Evolutionary conservation across 2,113 vertebrate genomes (phyloP), one percentile per base, ranked within the genome.

Genomic region (Cavia porcellus): DNA sequence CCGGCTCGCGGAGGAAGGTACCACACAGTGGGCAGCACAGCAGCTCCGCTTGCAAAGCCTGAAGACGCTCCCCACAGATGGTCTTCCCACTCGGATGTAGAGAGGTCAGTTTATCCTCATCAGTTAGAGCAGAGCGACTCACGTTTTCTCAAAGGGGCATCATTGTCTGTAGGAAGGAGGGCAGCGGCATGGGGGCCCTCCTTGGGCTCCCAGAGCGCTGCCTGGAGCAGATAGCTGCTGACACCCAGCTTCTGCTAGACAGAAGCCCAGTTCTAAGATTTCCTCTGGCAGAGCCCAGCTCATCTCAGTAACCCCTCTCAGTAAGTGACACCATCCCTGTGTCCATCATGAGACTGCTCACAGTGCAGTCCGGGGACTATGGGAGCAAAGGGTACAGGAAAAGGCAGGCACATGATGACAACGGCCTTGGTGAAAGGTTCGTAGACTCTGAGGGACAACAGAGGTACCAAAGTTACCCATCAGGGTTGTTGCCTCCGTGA

Each of bases 271-370:
- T 50, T 30, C 55, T 59, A 12, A 68, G 38, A 32, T 64, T 22
- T 62, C 80, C 75, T 19, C 24, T 8, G 30, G 19, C 30, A 28
- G 3, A 82, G 17, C 19, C 25, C 59, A 24, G 7, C 20, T n/a
- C 38, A 80, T 20, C 14, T 35, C 72, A 84, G 22, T 72, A 77
- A 3, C 11, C 45, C n/a, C 9, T 12, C 22, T 2, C 32, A 13
- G 12, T 12, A 32, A 14, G 5, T 1, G 3, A 9, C 42, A 14
- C 19, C 7, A 11, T 1, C 72, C 0, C 24, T 70, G 3, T 3
- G 0, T 72, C 20, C 38, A 2, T 0, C 0, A 0, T 2, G 15
- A 93, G 84, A 3, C 25, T 19, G 11, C 7, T 0, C 5, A 22
- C n/a, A 0, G 14, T 3, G 25, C 10, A 32, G 17, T 20, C 8